Base-by-base conservation (phyloP, 2,113 vertebrate genomes). In the Odobenus rosmarus region DNA sequence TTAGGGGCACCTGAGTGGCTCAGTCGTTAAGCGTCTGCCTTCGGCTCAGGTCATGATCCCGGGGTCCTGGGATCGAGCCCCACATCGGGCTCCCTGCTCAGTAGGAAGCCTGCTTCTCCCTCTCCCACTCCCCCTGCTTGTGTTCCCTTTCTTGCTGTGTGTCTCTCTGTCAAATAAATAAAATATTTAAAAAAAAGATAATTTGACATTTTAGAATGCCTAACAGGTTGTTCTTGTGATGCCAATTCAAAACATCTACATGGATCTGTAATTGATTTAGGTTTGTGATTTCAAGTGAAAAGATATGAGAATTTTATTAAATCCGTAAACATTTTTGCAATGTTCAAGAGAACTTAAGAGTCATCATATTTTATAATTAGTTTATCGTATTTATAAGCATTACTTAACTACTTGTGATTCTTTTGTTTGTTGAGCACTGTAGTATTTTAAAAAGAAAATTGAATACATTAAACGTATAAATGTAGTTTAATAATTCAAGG, bases 401-500 rank as follows among this genome's bases (percentile, higher is more conserved):
- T 85, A 86, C 10, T 82, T 97, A 92, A 59, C 36, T 81, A 91
- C 57, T 88, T 97, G 80, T 84, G 76, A 96, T 95, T 93, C 93
- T 96, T 93, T 88, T 91, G 46, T 85, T 95, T 96, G n/a, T 89
- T 61, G 39, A 97, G 57, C 26, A 93, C 51, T 83, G 24, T 95
- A 92, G 49, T 79, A 93, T 89, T 91, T 93, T n/a, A 3, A 94
- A 96, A 97, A 88, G 67, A 59, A 91, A 42, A 95, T 5, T 79
- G 71, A 83, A 76, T 91, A 81, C 2, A 64, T 96, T 88, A 69
- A 88, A 93, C 79, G 36, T 91, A 77, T 61, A 88, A 85, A 93
- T 77, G 39, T 28, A 95, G 91, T 84, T 97, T 93, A 97, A 95
- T 91, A 96, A 94, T 95, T 97, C n/a, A 91, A 94, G 31, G 39